Evolutionary conservation across 2,888 invertebrate species (phyloP).

Genomic region (Iphiclides podalirius): DNA sequence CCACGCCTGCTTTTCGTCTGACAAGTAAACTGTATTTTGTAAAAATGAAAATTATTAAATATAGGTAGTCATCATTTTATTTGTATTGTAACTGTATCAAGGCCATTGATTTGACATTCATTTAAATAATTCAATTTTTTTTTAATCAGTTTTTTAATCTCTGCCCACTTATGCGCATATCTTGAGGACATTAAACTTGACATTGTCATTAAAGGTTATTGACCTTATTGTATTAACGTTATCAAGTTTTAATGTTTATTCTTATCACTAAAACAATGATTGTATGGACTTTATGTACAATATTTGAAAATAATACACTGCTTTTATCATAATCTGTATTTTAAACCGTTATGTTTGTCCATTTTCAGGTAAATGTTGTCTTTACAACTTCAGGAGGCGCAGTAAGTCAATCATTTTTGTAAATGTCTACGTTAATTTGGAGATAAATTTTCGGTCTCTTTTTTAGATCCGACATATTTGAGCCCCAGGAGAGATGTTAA

Average conservation of each 20-base stretch:
- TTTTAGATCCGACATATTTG: conserved; percentile 1
- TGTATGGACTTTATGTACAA: neutral
- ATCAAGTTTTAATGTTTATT: neutral
- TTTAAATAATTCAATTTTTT: too few relatives aligned
- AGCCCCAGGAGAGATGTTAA: conserved; percentile 5
- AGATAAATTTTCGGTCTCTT: conserved; percentile 2
- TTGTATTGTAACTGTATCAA: too few relatives aligned
- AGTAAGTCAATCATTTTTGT: conserved; percentile 6
- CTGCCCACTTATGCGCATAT: neutral
- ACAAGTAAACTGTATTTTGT: too few relatives aligned
- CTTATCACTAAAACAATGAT: neutral
- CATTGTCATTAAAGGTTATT: neutral
- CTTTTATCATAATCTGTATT: neutral
- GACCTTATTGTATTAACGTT: neutral
- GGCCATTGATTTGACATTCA: too few relatives aligned
- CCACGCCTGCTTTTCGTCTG: too few relatives aligned
- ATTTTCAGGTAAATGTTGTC: conserved; percentile 1
- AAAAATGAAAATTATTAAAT: too few relatives aligned
- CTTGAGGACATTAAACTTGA: conserved; percentile 3
- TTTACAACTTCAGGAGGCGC: neutral
- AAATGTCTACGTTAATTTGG: conserved; percentile 8
- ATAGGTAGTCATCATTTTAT: too few relatives aligned
- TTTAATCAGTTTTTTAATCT: too few relatives aligned
- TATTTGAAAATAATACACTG: neutral
- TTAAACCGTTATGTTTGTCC: neutral